Percentiles rank a stretch among this genome's conserved stretches.
These are phyloP conservation scores for Dicentrarchus labrax DNA, from an alignment of 2,113 vertebrate genomes.

Conservation along the genomic window DNA sequence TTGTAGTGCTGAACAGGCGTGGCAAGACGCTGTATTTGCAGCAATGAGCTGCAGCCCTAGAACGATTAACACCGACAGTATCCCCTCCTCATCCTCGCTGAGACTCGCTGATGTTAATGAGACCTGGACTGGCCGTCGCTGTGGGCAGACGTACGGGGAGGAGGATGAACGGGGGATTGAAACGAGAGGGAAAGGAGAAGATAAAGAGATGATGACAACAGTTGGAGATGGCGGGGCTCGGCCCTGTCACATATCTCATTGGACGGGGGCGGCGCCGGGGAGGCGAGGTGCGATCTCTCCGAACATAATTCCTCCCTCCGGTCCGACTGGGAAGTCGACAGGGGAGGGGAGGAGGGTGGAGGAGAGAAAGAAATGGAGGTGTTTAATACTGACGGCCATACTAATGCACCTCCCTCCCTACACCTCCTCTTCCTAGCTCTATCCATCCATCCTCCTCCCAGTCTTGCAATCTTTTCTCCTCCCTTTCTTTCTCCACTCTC, in stretches of 20 bases:
- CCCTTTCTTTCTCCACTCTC: background rate
- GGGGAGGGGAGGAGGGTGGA: background rate
- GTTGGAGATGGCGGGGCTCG: constrained; percentile 49
- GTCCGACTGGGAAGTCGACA: constrained; percentile 4
- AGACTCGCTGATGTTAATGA: constrained; percentile 53
- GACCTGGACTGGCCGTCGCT: constrained; percentile 56
- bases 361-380: constrained; percentile 49
- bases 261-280: constrained; percentile 35
- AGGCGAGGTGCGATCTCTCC: constrained; percentile 40
- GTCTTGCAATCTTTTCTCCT: background rate
- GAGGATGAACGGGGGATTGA: background rate
- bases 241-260: constrained; percentile 69
- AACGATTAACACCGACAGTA: constrained; percentile 51
- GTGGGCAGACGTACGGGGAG: constrained; percentile 24
- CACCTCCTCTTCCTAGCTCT: background rate
- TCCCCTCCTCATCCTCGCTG: constrained; percentile 5
- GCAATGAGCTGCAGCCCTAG: constrained; percentile 25
- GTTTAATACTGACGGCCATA: constrained; percentile 61
- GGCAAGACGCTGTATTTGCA: constrained; percentile 3
- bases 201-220: constrained; percentile 69
- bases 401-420: constrained; percentile 29
- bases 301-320: constrained; percentile 68
- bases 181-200: constrained; percentile 14
- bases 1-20: background rate
- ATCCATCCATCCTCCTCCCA: background rate